Base-by-base conservation (phyloP, 2,113 vertebrate species). In the Eptesicus fuscus region DNA sequence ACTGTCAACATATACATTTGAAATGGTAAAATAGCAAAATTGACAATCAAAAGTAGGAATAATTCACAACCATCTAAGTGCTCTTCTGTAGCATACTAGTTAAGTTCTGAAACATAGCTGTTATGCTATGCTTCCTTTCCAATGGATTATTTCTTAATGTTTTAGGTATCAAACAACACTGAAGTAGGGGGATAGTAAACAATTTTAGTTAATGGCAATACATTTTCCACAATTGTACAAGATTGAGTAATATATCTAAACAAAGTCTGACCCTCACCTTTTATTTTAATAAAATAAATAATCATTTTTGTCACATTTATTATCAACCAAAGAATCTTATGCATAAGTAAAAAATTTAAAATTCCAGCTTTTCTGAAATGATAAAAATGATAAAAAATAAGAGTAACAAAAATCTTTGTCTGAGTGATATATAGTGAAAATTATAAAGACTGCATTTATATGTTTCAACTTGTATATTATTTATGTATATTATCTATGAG, bases 131-230 rank as follows among this genome's bases (percentile, higher is more conserved):
- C 3, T 91, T 3, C 16, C 20, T 14, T 86, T 71, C 37, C 40
- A 42, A 92, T n/a, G 1, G 90, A 32, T 35, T 89, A 0, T 61
- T 95, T 78, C 20, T 89, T 23, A 87, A 30, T 25, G 63, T 83
- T 91, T 91, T 61, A 56, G 35, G 96, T 95, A 95, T 92, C 47
- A 84, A 85, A 18, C 70, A 93, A 56, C 3, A 93, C n/a, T 96
- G 79, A 35, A 23, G 12, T 79, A 69, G 2, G 20, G 12, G 4
- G 0, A 11, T 71, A 63, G 17, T 67, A 76, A 78, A 4, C 16
- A 82, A 13, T 25, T 91, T 77, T 51, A 95, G 32, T 30, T 10
- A 32, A 92, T 78, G 1, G 1, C 1, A 63, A 28, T 88, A 49
- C 23, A 59, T 79, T 95, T 70, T 89, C 32, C 65, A 73, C 0